phyloP scores from a whole-genome alignment of 2,113 vertebrate genomes.

The Sula dactylatra region DNA sequence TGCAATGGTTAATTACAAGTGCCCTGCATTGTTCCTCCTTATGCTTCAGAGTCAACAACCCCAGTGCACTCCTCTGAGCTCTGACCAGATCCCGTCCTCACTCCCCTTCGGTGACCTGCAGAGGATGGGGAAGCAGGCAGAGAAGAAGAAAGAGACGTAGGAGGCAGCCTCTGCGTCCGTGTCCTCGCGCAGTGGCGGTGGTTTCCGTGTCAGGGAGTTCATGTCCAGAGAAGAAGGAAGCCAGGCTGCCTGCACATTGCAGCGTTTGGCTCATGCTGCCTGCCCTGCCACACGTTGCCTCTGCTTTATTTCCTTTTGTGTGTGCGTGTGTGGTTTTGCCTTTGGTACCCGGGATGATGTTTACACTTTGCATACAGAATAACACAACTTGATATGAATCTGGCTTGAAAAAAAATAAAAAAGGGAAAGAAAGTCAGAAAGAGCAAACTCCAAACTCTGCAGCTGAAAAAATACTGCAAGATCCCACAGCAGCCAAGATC shows the following conservation, averaged over 20 bases:
- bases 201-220: slow-evolving; percentile 17
- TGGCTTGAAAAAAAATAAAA: not conserved
- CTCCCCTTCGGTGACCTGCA: not conserved
- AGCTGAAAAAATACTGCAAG: slow-evolving; percentile 60
- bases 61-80: not conserved
- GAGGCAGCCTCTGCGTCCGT: not conserved
- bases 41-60: not conserved
- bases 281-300: not conserved
- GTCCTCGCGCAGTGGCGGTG: not conserved
- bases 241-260: not conserved
- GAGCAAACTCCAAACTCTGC: not conserved
- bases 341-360: not conserved
- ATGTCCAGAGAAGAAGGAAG: not conserved
- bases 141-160: not conserved
- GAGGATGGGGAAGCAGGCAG: not conserved
- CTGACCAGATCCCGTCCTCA: not conserved
- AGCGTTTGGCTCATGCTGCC: not conserved
- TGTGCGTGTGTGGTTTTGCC: not conserved
- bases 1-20: not conserved
- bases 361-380: not conserved
- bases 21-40: not conserved
- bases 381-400: not conserved
- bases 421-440: not conserved
- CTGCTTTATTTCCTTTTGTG: not conserved
- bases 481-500: slow-evolving; percentile 14